Evolutionary conservation across 2,113 vertebrate species (phyloP).

Genomic region (Campylorhamphus procurvoides): DNA sequence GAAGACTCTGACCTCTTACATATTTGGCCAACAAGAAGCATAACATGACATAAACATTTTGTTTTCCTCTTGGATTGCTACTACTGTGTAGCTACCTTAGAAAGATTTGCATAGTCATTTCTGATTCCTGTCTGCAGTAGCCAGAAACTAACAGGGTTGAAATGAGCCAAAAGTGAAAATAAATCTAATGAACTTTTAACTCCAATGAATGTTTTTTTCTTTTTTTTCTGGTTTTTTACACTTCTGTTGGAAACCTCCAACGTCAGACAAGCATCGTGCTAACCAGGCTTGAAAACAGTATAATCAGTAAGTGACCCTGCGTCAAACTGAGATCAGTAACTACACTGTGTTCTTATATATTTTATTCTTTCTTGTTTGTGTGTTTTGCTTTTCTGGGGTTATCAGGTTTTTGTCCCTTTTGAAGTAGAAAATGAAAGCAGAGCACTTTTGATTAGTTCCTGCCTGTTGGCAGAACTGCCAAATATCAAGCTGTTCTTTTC

Average conservation of each 20-base stretch:
- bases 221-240: too few species aligned
- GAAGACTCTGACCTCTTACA: background rate
- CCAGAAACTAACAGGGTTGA: background rate
- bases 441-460: background rate
- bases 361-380: background rate
- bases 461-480: background rate
- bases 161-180: background rate
- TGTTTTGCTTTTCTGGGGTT: background rate
- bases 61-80: background rate
- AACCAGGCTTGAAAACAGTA: fast-evolving
- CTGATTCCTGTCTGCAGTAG: background rate
- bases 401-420: background rate
- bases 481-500: background rate
- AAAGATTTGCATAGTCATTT: background rate
- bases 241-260: background rate
- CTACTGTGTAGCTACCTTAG: background rate
- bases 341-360: background rate
- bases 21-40: background rate
- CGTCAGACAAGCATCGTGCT: background rate
- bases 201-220: background rate
- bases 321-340: background rate
- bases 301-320: background rate
- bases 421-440: background rate
- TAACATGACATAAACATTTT: background rate
- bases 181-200: background rate